phyloP scores from a whole-genome alignment of 1,140 invertebrate species.

The Steinernema feltiae region DNA sequence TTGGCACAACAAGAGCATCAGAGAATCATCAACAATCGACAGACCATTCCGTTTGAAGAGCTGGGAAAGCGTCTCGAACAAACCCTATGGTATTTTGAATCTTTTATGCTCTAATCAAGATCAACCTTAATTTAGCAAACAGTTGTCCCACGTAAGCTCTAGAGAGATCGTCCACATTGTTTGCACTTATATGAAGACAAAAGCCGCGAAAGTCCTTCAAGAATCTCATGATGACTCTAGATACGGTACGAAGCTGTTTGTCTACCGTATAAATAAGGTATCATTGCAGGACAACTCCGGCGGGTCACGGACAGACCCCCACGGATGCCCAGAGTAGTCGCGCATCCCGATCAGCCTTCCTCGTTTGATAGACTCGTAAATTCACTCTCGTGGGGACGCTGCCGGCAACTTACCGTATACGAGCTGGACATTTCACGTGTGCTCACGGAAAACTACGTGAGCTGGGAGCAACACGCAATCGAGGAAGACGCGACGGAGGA shows the following conservation, averaged over 20 bases:
- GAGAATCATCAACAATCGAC: neutral
- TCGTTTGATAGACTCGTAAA: neutral
- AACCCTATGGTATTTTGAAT: neutral
- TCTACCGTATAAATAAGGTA: neutral
- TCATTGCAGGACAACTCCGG: neutral
- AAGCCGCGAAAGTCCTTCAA: neutral
- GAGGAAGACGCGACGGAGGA: conserved; percentile 68
- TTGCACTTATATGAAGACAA: neutral
- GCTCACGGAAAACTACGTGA: conserved; percentile 63
- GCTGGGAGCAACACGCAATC: conserved; percentile 66
- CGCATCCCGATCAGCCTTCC: neutral
- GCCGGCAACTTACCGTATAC: conserved; percentile 69
- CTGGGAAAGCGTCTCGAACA: neutral
- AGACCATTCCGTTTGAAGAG: neutral
- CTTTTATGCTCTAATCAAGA: neutral
- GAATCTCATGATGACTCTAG: neutral
- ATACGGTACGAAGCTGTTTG: neutral
- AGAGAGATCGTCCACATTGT: neutral
- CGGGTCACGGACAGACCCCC: neutral
- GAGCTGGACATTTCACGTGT: conserved; percentile 76
- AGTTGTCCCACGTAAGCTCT: neutral
- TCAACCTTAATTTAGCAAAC: neutral
- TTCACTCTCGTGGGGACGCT: neutral
- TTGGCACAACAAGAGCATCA: neutral
- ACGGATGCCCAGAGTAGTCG: neutral